phyloP scores from a whole-genome alignment of 2,113 vertebrate species.

The Ctenomys sociabilis region DNA sequence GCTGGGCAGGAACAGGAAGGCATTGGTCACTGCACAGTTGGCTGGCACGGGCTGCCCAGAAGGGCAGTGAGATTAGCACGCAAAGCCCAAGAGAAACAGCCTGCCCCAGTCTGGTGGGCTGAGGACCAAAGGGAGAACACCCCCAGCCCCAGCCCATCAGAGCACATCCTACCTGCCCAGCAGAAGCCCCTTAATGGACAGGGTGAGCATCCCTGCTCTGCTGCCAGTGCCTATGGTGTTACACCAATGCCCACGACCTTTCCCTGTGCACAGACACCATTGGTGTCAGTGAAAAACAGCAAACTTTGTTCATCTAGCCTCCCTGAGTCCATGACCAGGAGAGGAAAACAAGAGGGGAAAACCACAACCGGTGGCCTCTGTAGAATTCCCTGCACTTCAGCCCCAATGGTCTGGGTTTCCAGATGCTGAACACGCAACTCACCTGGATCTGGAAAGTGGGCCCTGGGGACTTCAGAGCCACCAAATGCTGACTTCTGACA shows the following conservation, averaged over 20 bases:
- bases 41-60: background rate
- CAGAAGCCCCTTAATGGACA: too few relatives aligned
- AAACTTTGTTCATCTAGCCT: too few relatives aligned
- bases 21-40: constrained; percentile 6
- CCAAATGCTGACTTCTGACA: background rate
- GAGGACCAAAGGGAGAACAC: too few relatives aligned
- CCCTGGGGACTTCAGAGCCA: too few relatives aligned
- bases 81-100: too few relatives aligned
- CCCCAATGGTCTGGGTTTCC: background rate
- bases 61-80: background rate
- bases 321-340: too few relatives aligned
- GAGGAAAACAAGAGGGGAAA: too few relatives aligned
- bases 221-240: background rate
- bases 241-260: background rate
- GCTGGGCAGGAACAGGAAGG: constrained; percentile 79
- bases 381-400: background rate
- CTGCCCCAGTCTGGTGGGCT: too few relatives aligned
- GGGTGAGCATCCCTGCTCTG: background rate
- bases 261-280: background rate
- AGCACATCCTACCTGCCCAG: too few relatives aligned
- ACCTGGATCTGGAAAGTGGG: background rate
- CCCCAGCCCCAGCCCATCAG: too few relatives aligned
- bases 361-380: background rate
- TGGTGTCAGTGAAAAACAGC: background rate
- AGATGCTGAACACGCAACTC: background rate